Evolutionary conservation across 2,888 invertebrate species (phyloP), one percentile per base, ranked within the genome.

Genomic region (Salpingus planirostris): DNA sequence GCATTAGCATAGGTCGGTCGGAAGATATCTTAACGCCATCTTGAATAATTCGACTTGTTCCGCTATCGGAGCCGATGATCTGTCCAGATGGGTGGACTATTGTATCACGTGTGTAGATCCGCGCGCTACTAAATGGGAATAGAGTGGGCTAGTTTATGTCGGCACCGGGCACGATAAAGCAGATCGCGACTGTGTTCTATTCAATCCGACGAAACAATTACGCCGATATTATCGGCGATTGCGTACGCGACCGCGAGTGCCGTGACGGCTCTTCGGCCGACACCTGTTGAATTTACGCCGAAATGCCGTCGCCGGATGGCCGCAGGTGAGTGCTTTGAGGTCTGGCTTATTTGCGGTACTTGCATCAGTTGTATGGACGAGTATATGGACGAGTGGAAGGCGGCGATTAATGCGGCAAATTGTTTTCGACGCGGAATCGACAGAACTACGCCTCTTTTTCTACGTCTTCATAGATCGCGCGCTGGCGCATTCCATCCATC

Each of bases 1-100:
- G 42, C 49, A 55, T 55, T 57, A 56, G 52, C 55, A 57, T 55
- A 53, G 48, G 43, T 44, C 43, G 39, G 41, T 43, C 41, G 29
- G n/a, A n/a, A 39, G 48, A 51, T 56, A 55, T 54, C 54, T 54
- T 50, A 56, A 59, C 57, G 58, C 58, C 56, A 61, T 58, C 61
- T 60, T 59, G 59, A 60, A 60, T 59, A 58, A 61, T 60, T 57
- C 53, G 46, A 49, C 55, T 53, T 59, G 55, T 54, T 55, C 47
- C 40, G 44, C 52, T 60, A 61, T 61, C 60, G 52, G 49, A 43
- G 43, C 45, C 50, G 61, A 60, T 60, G 54, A 60, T 61, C 60
- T 55, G 54, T 49, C 47, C 40, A 56, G 58, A 61, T 58, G 54
- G 50, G 44, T n/a, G 54, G 51, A 54, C 57, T 54, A 59, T 57